Evolutionary conservation across 2,113 vertebrate genomes (phyloP).

Genomic region (Gavia stellata): DNA sequence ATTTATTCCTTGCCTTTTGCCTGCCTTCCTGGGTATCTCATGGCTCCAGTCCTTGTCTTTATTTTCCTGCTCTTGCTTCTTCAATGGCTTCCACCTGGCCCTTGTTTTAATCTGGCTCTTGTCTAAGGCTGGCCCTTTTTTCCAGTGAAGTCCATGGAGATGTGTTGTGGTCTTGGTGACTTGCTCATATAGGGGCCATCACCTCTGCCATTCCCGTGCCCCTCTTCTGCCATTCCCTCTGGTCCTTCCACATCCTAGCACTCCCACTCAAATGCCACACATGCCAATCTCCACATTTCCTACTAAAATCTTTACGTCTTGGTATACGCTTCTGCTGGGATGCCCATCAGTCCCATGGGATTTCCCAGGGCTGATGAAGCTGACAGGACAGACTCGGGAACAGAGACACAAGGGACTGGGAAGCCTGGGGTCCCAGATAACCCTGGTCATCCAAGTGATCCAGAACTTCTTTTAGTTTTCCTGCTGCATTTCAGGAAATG

Average conservation of each 20-base stretch:
- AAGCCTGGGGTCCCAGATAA: not conserved
- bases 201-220: rapidly evolving
- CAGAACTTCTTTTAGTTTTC: not conserved
- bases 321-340: not conserved
- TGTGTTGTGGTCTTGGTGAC: not conserved
- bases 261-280: not conserved
- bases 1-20: not conserved
- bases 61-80: not conserved
- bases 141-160: not conserved
- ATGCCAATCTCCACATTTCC: not conserved
- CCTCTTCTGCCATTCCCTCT: not conserved
- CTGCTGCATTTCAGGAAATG: not conserved
- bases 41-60: not conserved
- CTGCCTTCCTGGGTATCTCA: too few species aligned
- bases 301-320: not conserved
- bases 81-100: not conserved
- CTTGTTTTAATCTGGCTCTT: not conserved
- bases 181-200: not conserved
- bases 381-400: not conserved
- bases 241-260: not conserved
- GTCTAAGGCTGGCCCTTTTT: not conserved
- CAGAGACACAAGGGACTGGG: not conserved
- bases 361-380: not conserved
- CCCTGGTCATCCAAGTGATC: not conserved
- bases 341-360: not conserved